These are phyloP conservation scores for Machimus rusticus DNA, from an alignment of 2,888 invertebrate species.

Conservation along the genomic window DNA sequence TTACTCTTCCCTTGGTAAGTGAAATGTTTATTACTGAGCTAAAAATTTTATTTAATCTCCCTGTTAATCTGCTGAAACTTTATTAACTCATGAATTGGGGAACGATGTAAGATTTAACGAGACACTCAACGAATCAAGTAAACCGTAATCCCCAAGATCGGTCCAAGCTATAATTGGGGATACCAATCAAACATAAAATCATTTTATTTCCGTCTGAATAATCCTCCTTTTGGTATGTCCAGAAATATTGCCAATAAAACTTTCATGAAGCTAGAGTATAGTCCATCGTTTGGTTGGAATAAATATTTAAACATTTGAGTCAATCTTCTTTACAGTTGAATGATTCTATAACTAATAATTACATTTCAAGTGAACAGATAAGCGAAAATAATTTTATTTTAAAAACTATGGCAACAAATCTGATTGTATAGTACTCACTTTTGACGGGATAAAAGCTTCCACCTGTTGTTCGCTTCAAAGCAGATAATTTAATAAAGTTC, in stretches of 20 bases:
- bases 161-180: not conserved
- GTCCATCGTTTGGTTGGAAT: not conserved
- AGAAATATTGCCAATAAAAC: not conserved
- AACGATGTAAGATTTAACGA: not conserved
- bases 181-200: not conserved
- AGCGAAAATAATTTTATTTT: not conserved
- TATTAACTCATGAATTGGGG: not conserved
- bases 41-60: not conserved
- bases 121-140: not conserved
- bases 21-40: not conserved
- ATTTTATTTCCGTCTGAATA: not conserved
- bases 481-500: not conserved
- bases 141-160: not conserved
- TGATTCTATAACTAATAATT: not conserved
- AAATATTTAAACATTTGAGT: not conserved
- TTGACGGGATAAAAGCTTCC: not conserved
- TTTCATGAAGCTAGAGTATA: not conserved
- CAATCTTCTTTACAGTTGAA: not conserved
- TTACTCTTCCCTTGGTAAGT: slow-evolving; percentile 51
- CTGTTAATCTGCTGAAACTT: not conserved
- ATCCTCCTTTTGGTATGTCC: not conserved
- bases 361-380: not conserved
- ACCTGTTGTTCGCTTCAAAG: not conserved
- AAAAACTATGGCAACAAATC: not conserved
- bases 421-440: not conserved